Conservation (phyloP, 2,113 vertebrate species). For the Ivindomyrus marchei region DNA sequence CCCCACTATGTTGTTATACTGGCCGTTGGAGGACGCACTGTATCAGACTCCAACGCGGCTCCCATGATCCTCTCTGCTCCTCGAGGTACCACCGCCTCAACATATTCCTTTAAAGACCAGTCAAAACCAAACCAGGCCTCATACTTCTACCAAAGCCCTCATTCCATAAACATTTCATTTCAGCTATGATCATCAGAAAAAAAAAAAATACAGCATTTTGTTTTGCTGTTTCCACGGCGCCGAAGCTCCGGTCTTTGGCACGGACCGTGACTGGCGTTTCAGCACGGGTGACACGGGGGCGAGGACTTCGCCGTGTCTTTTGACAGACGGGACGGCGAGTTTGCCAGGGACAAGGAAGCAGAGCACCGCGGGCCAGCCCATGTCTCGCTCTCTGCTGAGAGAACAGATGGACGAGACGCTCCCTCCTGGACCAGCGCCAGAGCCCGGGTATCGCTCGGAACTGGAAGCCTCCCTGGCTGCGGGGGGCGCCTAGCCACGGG, state of each 20-base stretch:
- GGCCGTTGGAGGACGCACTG: not conserved
- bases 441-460: slow-evolving; percentile 28
- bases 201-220: not conserved
- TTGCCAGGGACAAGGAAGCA: not conserved
- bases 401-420: slow-evolving; percentile 35
- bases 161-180: not conserved
- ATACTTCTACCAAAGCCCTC: not conserved
- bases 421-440: slow-evolving; percentile 25
- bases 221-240: not conserved
- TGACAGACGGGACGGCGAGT: not conserved
- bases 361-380: not conserved
- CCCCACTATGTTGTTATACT: slow-evolving; percentile 18
- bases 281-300: not conserved
- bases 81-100: not conserved
- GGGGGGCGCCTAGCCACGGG: not conserved
- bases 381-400: slow-evolving; percentile 19
- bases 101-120: not conserved
- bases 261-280: not conserved
- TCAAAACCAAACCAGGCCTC: not conserved
- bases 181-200: not conserved
- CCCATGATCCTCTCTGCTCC: not conserved
- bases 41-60: not conserved
- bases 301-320: not conserved
- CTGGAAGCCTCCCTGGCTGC: not conserved
- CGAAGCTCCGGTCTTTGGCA: not conserved